phyloP scores from a whole-genome alignment of 2,113 vertebrate species.

The Megaceryle torquata region DNA sequence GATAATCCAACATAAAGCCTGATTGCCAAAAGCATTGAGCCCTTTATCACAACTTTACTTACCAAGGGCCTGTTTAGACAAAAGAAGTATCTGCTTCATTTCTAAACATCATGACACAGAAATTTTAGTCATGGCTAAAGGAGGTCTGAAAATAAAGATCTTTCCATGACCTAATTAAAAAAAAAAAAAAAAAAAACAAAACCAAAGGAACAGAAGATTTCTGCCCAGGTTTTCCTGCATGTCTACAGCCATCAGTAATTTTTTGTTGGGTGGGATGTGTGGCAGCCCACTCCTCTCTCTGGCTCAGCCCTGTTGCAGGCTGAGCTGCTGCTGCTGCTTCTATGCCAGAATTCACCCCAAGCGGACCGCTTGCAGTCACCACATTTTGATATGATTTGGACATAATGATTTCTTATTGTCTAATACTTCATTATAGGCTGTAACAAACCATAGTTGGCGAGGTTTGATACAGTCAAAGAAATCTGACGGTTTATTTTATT shows the following conservation, averaged over 20 bases:
- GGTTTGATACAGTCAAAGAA: neutral
- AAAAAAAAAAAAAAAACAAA: no score
- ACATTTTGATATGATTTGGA: neutral
- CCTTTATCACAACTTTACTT: neutral
- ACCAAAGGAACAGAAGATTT: neutral
- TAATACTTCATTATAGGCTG: neutral
- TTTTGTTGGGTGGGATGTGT: neutral
- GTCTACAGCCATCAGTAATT: neutral
- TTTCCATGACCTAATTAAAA: neutral
- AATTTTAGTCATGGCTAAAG: neutral
- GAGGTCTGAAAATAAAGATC: neutral
- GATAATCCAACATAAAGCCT: neutral
- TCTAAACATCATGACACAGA: neutral
- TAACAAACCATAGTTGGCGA: neutral
- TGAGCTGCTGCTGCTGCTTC: neutral
- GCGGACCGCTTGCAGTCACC: neutral
- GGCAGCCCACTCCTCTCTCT: neutral
- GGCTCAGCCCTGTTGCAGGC: neutral
- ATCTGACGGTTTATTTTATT: neutral
- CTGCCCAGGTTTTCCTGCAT: neutral
- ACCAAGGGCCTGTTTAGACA: neutral
- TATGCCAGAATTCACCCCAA: accelerated
- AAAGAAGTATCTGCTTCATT: neutral
- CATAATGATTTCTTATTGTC: neutral
- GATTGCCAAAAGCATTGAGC: neutral